These are phyloP conservation scores for Anhinga anhinga DNA, from an alignment of 2,113 vertebrate genomes.

Conservation along the genomic window DNA sequence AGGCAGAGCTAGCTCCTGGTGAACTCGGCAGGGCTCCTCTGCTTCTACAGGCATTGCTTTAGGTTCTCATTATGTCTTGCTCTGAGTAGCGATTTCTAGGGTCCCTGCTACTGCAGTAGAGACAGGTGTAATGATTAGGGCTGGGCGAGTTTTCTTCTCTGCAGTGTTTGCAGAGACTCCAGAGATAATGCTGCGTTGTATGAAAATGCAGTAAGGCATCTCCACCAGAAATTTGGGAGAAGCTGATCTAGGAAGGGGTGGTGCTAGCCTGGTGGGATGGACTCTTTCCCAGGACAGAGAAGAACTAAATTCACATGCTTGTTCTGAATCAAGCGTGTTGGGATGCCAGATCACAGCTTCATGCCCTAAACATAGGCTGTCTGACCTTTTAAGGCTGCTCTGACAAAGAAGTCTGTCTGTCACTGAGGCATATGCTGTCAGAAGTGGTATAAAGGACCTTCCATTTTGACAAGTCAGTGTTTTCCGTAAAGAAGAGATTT, in stretches of 20 bases:
- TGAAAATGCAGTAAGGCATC: neutral
- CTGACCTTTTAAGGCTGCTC: neutral
- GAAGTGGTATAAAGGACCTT: neutral
- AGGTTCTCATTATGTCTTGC: neutral
- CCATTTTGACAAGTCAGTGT: neutral
- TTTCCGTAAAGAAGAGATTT: neutral
- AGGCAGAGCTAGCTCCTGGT: neutral
- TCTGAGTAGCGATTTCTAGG: accelerated
- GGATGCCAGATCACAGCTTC: neutral
- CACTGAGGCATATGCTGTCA: neutral
- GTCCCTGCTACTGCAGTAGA: neutral
- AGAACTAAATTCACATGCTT: neutral
- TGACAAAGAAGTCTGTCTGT: neutral
- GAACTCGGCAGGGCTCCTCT: neutral
- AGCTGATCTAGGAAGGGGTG: neutral
- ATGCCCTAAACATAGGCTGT: neutral
- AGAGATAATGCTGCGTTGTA: neutral
- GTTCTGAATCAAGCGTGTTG: neutral
- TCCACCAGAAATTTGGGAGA: neutral
- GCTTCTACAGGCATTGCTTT: neutral
- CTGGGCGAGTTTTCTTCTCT: neutral
- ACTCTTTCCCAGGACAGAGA: neutral
- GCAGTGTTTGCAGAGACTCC: neutral
- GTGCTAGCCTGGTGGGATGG: neutral
- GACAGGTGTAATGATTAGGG: neutral